These are phyloP conservation scores for Pempheris klunzingeri DNA, from an alignment of 2,797 vertebrate genomes.

Conservation along the genomic window DNA sequence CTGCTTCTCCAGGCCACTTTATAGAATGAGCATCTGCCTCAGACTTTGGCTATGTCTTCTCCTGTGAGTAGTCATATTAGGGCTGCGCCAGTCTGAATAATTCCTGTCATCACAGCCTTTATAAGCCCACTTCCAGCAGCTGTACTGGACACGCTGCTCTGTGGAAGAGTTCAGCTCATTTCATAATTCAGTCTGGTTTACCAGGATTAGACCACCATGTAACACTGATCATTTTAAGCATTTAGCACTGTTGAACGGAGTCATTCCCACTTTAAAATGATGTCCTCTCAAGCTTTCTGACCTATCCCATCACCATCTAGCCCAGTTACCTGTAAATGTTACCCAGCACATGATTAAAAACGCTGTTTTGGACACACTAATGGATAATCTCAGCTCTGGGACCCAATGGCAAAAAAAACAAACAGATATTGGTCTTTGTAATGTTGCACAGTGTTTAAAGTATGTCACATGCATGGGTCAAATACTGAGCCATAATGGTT, in stretches of 20 bases:
- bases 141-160: neutral
- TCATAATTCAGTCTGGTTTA: slow-evolving; percentile 39
- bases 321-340: slow-evolving; percentile 40
- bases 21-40: no score
- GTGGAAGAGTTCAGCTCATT: slow-evolving; percentile 33
- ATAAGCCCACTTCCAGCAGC: slow-evolving; percentile 29
- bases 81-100: slow-evolving; percentile 22
- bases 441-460: slow-evolving; percentile 23
- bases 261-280: slow-evolving; percentile 19
- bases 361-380: slow-evolving; percentile 5
- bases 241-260: slow-evolving; percentile 19
- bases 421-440: slow-evolving; percentile 26
- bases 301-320: no score
- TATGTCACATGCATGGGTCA: slow-evolving; percentile 55
- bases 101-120: slow-evolving; percentile 29
- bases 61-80: slow-evolving; percentile 14
- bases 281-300: slow-evolving; percentile 1
- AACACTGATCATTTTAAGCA: slow-evolving; percentile 29
- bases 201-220: slow-evolving; percentile 20
- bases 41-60: slow-evolving; percentile 13
- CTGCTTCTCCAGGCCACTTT: no score
- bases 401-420: neutral
- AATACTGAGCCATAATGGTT: slow-evolving; percentile 55
- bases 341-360: neutral
- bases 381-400: slow-evolving; percentile 16